These are phyloP conservation scores for Emydocephalus ijimae DNA, from an alignment of 2,113 vertebrate species.

Conservation along the genomic window DNA sequence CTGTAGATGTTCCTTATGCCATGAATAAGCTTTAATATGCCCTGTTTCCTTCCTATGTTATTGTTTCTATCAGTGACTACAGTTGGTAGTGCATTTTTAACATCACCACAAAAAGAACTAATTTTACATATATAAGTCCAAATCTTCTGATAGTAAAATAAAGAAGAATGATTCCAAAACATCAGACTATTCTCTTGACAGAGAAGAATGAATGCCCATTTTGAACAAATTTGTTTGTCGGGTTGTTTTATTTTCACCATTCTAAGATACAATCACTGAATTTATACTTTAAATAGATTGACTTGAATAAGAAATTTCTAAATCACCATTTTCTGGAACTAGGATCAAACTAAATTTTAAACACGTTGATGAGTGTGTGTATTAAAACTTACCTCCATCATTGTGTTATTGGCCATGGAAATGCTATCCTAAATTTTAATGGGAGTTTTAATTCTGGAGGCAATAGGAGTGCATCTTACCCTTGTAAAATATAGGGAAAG, in stretches of 20 bases:
- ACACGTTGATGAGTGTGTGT: neutral
- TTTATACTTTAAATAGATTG: neutral
- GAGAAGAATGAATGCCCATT: neutral
- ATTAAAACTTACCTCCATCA: neutral
- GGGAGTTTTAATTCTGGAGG: neutral
- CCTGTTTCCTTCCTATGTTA: neutral
- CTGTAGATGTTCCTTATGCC: neutral
- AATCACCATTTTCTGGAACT: neutral
- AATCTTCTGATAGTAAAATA: neutral
- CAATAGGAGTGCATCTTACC: neutral
- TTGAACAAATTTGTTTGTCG: neutral
- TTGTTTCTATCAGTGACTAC: neutral
- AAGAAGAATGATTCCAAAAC: neutral
- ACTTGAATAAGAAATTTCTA: neutral
- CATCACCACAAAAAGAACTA: neutral
- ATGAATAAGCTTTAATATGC: neutral
- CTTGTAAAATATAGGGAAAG: neutral
- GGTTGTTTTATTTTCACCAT: neutral
- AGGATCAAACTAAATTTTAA: neutral
- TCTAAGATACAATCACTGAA: neutral
- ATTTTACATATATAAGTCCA: neutral
- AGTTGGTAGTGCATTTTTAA: neutral
- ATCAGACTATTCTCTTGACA: neutral
- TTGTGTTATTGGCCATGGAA: neutral
- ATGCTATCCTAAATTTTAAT: neutral